A percentile compares a stretch with the other conserved stretches of the same genome.
These are phyloP conservation scores for Neolamprologus kungweensis DNA, from an alignment of 2,113 vertebrate genomes.

Conservation along the genomic window DNA sequence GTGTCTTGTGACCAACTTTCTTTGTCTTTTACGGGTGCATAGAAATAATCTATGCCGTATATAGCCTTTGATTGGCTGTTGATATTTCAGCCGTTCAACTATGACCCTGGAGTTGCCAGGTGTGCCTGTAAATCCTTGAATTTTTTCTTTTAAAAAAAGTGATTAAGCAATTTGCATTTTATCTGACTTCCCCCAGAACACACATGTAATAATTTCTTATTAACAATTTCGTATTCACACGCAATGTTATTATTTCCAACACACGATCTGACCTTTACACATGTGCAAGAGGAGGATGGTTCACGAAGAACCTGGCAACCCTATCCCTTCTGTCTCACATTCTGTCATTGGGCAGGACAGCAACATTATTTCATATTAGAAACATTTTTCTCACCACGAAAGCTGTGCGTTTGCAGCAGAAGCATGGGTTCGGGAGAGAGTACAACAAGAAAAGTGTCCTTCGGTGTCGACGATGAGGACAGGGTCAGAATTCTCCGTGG, in stretches of 20 bases:
- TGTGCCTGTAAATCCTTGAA: background rate
- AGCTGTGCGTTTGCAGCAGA: background rate
- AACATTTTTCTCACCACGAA: background rate
- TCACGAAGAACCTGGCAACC: conserved; percentile 44
- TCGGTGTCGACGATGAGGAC: conserved; percentile 84
- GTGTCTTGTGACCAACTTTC: background rate
- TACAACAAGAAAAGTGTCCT: conserved; percentile 81
- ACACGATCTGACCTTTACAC: background rate
- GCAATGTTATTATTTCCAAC: background rate
- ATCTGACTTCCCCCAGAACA: background rate
- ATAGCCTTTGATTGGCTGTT: background rate
- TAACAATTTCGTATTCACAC: background rate
- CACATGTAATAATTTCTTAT: background rate
- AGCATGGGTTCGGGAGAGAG: conserved; percentile 81
- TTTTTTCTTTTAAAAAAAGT: background rate
- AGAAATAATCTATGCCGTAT: background rate
- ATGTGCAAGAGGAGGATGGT: background rate
- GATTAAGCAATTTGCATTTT: background rate
- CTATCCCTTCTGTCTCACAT: conserved; percentile 28
- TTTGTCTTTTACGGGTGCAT: background rate
- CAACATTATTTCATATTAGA: background rate
- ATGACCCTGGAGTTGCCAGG: background rate
- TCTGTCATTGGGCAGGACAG: conserved; percentile 23
- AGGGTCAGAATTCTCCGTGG: conserved; percentile 84
- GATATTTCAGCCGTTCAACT: background rate